phyloP scores from a whole-genome alignment of 2,113 vertebrate species.

The Engraulis encrasicolus region DNA sequence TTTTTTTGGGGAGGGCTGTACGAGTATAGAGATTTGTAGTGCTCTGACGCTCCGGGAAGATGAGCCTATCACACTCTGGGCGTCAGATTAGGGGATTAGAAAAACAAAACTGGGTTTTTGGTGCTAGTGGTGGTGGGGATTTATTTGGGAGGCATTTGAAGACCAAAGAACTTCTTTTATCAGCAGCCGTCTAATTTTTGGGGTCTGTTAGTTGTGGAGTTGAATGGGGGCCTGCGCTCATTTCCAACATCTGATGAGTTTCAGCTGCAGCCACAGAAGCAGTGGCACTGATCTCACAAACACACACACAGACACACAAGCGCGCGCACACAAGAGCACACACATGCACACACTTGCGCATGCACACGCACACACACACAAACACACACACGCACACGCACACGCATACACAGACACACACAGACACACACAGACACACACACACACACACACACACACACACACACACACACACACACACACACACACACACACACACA shows the following conservation, averaged over 20 bases:
- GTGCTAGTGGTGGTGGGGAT: not conserved
- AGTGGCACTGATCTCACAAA: not conserved
- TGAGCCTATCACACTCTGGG: not conserved
- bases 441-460: not conserved
- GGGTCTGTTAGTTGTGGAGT: not conserved
- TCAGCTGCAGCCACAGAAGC: not conserved
- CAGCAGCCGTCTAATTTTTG: not conserved
- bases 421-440: not conserved
- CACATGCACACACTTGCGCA: too few relatives aligned
- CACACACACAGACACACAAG: not conserved
- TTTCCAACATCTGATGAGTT: slow-evolving; percentile 8
- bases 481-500: too few relatives aligned
- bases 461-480: too few relatives aligned
- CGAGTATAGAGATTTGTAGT: not conserved
- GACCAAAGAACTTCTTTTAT: not conserved
- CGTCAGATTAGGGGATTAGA: not conserved
- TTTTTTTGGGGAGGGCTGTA: not conserved
- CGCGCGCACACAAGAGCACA: too few relatives aligned
- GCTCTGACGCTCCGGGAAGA: not conserved
- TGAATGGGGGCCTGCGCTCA: not conserved
- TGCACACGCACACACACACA: not conserved
- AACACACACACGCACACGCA: not conserved
- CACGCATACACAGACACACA: not conserved
- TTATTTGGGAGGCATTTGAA: not conserved
- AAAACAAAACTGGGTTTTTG: slow-evolving; percentile 10